Conservation (phyloP, 2,113 vertebrate genomes). For the Ammospiza nelsoni region DNA sequence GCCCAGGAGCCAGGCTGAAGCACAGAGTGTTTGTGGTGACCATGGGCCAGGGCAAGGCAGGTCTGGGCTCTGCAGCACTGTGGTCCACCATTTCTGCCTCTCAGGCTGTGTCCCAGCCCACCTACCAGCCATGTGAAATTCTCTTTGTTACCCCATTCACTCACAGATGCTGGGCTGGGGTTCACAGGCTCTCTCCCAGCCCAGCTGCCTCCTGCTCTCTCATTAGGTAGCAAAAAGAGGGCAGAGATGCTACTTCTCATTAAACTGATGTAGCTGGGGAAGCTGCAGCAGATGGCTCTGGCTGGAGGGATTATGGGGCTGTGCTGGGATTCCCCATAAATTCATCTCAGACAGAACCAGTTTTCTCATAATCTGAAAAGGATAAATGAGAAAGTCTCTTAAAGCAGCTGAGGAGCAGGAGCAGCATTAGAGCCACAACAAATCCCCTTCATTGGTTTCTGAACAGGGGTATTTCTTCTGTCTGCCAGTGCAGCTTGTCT, state of each 20-base stretch:
- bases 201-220: background rate
- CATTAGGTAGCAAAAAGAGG: background rate
- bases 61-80: background rate
- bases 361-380: background rate
- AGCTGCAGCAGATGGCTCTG: slow-evolving; percentile 23
- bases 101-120: background rate
- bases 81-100: background rate
- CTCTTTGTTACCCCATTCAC: background rate
- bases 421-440: background rate
- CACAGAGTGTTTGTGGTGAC: rapidly evolving
- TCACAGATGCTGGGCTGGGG: background rate
- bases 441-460: background rate
- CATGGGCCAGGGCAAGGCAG: background rate
- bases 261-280: background rate
- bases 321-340: background rate
- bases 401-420: background rate
- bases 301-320: background rate
- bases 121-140: background rate
- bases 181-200: background rate
- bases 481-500: background rate
- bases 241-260: background rate
- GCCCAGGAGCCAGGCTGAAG: background rate
- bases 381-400: background rate
- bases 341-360: background rate
- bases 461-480: background rate